These are phyloP conservation scores for Trissolcus brochymenae DNA, from an alignment of 2,888 invertebrate species.

Conservation along the genomic window DNA sequence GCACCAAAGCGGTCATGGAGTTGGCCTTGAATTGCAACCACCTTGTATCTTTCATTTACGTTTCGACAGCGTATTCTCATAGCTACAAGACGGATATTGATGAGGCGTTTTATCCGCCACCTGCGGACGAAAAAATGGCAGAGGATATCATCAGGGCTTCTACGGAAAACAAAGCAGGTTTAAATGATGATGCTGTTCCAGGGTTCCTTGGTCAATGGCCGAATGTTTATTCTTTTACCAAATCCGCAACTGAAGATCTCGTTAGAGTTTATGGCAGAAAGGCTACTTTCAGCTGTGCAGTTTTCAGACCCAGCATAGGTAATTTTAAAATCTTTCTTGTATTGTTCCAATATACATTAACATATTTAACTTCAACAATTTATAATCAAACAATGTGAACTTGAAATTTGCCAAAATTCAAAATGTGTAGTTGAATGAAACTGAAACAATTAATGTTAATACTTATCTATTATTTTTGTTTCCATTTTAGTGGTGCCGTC, in stretches of 20 bases:
- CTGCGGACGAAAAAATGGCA: constrained; percentile 62
- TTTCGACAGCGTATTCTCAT: constrained; percentile 66
- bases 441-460: not conserved
- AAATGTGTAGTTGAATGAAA: no score
- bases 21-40: constrained; percentile 62
- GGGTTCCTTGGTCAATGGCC: constrained; percentile 61
- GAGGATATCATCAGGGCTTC: constrained; percentile 63
- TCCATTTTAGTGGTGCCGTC: constrained; percentile 60
- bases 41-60: constrained; percentile 61
- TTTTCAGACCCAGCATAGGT: constrained; percentile 67
- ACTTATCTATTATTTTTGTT: not conserved
- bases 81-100: constrained; percentile 58
- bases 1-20: constrained; percentile 63
- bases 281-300: constrained; percentile 59
- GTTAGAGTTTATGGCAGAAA: constrained; percentile 60
- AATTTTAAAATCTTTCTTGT: constrained; percentile 8
- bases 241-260: constrained; percentile 65
- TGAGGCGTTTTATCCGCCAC: constrained; percentile 65
- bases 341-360: not conserved
- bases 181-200: constrained; percentile 56
- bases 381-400: no score
- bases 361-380: no score
- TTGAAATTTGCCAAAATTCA: no score
- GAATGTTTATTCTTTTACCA: constrained; percentile 63
- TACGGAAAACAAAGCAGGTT: constrained; percentile 48